Evolutionary conservation across 2,888 invertebrate genomes (phyloP), one percentile per base, ranked within the genome.

Genomic region (Neelides folsomi): DNA sequence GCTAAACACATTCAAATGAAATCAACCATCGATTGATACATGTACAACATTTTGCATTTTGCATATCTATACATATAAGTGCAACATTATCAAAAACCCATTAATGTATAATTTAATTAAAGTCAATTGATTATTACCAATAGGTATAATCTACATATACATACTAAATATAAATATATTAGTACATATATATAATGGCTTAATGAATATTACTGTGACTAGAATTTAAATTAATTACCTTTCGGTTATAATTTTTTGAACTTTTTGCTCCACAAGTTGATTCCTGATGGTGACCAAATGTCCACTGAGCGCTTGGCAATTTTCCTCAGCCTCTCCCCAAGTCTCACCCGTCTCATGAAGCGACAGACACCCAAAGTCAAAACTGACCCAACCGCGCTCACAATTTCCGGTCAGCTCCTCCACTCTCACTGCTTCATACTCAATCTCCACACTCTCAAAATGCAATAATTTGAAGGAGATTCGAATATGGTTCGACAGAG

Each of bases 301-400:
- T 34, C 60, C 62, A 5, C 56, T 55, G 9, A 46, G 50, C 7
- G 52, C 16, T 42, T 62, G 62, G 48, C 64, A 64, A 8, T 50
- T 38, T 10, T 64, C 62, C 46, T 64, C 64, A 8, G 60, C 64
- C 27, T 36, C 46, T 9, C 53, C 48, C 64, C 64, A 64, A 44
- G 40, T 55, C 36, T 15, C 34, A 1, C 49, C 20, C 37, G 47
- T 55, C 38, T 64, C 64, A 18, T 59, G 52, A 1, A 64, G 49
- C 0, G 42, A 42, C 4, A 60, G 55, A 52, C 64, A 64, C n/a
- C 54, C 56, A 2, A 50, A 51, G 20, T 59, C 57, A 9, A 64
- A 43, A 35, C 47, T 49, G 10, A 64, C 56, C 60, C 60, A 62
- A 1, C 62, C 62, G 15, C 49, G 16, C 15, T 62, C 64, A 59